phyloP scores from a whole-genome alignment of 2,113 vertebrate genomes.

The Charina bottae region DNA sequence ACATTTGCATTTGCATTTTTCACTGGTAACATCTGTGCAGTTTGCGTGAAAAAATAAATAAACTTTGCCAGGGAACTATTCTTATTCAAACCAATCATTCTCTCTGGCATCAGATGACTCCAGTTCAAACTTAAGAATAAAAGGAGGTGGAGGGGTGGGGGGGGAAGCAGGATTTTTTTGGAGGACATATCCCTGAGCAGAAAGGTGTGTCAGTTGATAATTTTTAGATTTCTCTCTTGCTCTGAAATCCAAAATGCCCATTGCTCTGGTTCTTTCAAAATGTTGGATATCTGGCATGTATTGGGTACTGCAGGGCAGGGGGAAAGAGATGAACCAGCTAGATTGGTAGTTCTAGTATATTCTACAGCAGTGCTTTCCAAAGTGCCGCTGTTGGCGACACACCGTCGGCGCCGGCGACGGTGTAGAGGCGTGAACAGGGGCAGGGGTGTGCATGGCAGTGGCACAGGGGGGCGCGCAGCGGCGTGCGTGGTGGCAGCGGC shows the following conservation, averaged over 20 bases:
- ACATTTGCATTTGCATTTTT: not conserved
- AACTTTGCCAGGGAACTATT: not conserved
- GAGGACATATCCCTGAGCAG: not conserved
- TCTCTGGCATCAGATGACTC: not conserved
- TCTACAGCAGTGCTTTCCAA: too few relatives aligned
- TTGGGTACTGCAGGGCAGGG: not conserved
- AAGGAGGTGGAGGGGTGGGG: not conserved
- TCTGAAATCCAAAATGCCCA: not conserved
- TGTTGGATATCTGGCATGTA: not conserved
- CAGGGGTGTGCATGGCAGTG: too few relatives aligned
- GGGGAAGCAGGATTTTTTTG: not conserved
- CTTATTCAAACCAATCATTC: not conserved
- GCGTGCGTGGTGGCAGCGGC: too few relatives aligned
- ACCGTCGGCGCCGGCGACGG: too few relatives aligned
- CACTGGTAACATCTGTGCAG: not conserved
- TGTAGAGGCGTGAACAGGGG: too few relatives aligned
- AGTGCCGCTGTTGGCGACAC: too few relatives aligned
- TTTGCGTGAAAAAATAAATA: slow-evolving; percentile 6
- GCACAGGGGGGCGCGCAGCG: too few relatives aligned
- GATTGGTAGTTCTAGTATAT: not conserved
- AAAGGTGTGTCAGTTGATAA: not conserved
- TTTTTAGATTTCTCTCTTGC: not conserved
- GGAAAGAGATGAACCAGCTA: not conserved
- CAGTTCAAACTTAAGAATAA: not conserved
- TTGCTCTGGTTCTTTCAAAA: not conserved